Evolutionary conservation across 2,113 vertebrate genomes (phyloP).

Genomic region (Xiphophorus hellerii): DNA sequence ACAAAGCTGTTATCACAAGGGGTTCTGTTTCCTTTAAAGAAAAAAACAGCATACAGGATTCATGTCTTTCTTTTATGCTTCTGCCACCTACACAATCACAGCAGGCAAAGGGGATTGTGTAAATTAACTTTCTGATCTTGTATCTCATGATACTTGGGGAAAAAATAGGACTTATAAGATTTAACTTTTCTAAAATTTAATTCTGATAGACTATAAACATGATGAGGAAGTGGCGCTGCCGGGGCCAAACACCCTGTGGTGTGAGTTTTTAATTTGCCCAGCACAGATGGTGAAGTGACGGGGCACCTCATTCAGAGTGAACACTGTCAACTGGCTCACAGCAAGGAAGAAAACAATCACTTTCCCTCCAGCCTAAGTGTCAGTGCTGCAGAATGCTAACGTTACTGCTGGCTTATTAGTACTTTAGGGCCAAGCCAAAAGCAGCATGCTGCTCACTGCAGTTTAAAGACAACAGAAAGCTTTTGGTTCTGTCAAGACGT

Average conservation of each 20-base stretch:
- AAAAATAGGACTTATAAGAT: neutral
- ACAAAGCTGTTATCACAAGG: conserved; percentile 54
- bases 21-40: conserved; percentile 11
- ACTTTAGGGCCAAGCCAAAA: conserved; percentile 40
- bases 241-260: conserved; percentile 55
- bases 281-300: conserved; percentile 78
- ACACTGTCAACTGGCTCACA: conserved; percentile 63
- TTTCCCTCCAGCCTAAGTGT: conserved; percentile 41
- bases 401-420: conserved; percentile 61
- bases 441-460: conserved; percentile 46
- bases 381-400: conserved; percentile 52
- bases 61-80: conserved; percentile 38
- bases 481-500: conserved; percentile 54
- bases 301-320: conserved; percentile 73
- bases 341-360: conserved; percentile 33
- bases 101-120: conserved; percentile 14
- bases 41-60: conserved; percentile 21
- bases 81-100: conserved; percentile 39
- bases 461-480: conserved; percentile 66
- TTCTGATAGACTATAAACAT: conserved; percentile 54
- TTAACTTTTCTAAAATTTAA: neutral
- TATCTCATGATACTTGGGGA: neutral
- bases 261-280: conserved; percentile 69
- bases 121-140: conserved; percentile 30
- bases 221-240: conserved; percentile 53